Conservation (phyloP, 2,797 vertebrate genomes). For the Apogon talboti region DNA sequence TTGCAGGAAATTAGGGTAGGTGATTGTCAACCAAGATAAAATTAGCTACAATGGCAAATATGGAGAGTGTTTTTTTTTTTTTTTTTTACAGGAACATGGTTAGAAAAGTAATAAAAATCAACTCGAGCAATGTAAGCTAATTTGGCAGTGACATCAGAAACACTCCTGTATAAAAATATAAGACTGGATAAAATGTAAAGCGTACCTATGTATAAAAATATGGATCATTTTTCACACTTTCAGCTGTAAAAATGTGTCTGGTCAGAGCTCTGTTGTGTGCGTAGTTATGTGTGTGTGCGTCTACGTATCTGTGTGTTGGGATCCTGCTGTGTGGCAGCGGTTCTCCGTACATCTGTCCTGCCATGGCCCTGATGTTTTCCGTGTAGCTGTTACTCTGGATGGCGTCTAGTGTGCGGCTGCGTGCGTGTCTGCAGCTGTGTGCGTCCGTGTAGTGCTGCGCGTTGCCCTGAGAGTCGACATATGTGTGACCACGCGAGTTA, state of each 20-base stretch:
- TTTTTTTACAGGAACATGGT: too few species aligned
- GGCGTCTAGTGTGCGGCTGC: constrained; percentile 27
- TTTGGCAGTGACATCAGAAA: too few species aligned
- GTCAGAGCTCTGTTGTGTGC: constrained; percentile 49
- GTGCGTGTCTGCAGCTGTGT: background rate
- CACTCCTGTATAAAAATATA: too few species aligned
- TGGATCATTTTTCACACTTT: too few species aligned
- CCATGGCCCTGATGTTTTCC: constrained; percentile 70
- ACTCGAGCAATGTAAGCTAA: too few species aligned
- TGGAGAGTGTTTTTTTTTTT: too few species aligned
- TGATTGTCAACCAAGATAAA: too few species aligned
- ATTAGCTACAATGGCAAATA: too few species aligned
- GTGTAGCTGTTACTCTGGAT: constrained; percentile 43
- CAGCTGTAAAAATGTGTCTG: constrained; percentile 13
- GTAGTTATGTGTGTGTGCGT: constrained; percentile 33
- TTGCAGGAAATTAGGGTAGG: too few species aligned
- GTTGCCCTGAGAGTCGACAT: background rate
- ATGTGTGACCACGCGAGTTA: rapidly evolving
- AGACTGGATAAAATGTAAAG: too few species aligned
- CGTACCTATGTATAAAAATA: too few species aligned
- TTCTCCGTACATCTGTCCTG: constrained; percentile 75
- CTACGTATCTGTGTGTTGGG: background rate
- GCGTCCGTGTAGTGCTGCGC: background rate
- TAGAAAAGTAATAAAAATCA: too few species aligned
- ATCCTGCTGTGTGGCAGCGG: constrained; percentile 17